phyloP scores from a whole-genome alignment of 2,888 invertebrate species.

The Temnothorax ravouxi region DNA sequence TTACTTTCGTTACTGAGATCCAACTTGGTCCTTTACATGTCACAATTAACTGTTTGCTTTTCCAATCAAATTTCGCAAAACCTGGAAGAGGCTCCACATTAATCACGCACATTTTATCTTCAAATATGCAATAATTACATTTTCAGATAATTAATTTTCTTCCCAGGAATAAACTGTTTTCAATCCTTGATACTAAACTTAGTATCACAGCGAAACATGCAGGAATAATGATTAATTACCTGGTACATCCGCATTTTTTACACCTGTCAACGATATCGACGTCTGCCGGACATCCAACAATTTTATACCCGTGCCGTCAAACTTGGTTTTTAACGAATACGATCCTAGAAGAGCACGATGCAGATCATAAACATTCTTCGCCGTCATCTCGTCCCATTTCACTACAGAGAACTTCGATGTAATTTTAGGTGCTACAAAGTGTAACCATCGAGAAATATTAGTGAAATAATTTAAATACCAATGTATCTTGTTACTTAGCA shows the following conservation, averaged over 20 bases:
- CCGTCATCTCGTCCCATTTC: constrained; percentile 90
- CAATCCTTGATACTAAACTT: constrained; percentile 41
- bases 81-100: constrained; percentile 86
- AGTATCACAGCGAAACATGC: constrained; percentile 39
- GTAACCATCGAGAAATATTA: constrained; percentile 35
- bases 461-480: constrained; percentile 36
- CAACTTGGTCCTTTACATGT: constrained; percentile 90
- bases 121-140: constrained; percentile 38
- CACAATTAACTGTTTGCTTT: constrained; percentile 88
- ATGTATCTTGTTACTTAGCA: constrained; percentile 22
- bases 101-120: constrained; percentile 25
- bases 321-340: constrained; percentile 89
- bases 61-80: constrained; percentile 88
- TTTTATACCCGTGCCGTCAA: constrained; percentile 89
- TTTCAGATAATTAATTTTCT: constrained; percentile 53
- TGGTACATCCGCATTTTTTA: constrained; percentile 70
- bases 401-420: constrained; percentile 89
- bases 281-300: constrained; percentile 87
- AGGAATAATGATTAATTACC: constrained; percentile 73
- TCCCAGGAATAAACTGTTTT: constrained; percentile 44
- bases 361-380: constrained; percentile 90
- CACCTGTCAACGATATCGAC: constrained; percentile 66
- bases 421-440: constrained; percentile 92
- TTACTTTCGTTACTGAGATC: constrained; percentile 90
- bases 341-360: constrained; percentile 91